Evolutionary conservation across 2,888 invertebrate genomes (phyloP).

Genomic region (Acanthosepion lycidas): DNA sequence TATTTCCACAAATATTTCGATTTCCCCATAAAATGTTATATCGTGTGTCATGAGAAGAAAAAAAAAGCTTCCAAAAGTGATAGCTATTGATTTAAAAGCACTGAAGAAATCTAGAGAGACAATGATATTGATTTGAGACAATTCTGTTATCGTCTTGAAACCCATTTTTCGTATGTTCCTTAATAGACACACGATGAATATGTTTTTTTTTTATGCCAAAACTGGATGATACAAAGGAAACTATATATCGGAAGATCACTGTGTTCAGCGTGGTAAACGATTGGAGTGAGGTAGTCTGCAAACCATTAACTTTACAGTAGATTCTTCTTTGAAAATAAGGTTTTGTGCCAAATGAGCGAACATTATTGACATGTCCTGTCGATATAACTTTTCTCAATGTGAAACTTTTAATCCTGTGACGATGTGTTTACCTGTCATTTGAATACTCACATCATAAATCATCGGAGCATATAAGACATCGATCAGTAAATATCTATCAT

Average conservation of each 20-base stretch:
- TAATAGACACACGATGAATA: neutral
- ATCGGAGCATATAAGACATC: too few relatives aligned
- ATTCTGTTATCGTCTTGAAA: neutral
- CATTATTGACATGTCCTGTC: too few relatives aligned
- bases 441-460: too few relatives aligned
- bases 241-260: neutral
- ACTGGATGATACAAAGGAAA: too few relatives aligned
- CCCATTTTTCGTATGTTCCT: neutral
- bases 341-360: too few relatives aligned
- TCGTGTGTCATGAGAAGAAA: neutral
- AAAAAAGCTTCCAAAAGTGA: neutral
- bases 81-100: neutral
- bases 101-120: neutral
- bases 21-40: neutral
- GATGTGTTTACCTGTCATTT: too few relatives aligned
- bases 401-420: too few relatives aligned
- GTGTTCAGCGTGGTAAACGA: neutral
- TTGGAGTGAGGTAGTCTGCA: neutral
- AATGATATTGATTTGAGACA: neutral
- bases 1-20: neutral
- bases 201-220: neutral
- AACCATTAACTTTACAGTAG: too few relatives aligned
- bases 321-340: too few relatives aligned
- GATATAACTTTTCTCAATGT: too few relatives aligned
- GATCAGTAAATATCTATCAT: too few relatives aligned